phyloP scores from a whole-genome alignment of 2,888 invertebrate species.

The Nycteola revayana region DNA sequence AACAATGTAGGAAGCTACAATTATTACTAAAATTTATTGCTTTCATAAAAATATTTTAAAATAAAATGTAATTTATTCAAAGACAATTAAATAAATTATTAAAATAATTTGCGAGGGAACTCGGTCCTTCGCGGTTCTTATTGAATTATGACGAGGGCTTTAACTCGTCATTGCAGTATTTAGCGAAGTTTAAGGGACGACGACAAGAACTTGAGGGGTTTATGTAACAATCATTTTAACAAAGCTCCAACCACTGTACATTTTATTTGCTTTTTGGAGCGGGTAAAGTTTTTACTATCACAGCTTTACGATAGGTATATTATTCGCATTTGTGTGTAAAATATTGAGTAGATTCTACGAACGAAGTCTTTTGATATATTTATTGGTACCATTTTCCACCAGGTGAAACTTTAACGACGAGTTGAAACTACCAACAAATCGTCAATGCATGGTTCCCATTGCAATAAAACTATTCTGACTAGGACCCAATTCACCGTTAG shows the following conservation, averaged over 20 bases:
- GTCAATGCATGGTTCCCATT: conserved; percentile 4
- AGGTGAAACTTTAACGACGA: too few relatives aligned
- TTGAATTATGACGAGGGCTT: conserved; percentile 35
- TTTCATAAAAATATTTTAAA: too few relatives aligned
- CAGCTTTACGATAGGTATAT: too few relatives aligned
- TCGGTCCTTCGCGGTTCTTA: conserved; percentile 30
- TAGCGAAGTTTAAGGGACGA: conserved; percentile 29
- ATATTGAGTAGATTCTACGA: too few relatives aligned
- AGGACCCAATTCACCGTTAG: conserved; percentile 10
- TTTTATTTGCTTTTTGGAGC: too few relatives aligned
- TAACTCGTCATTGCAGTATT: conserved; percentile 40
- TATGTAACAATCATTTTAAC: conserved; percentile 19
- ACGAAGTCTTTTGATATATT: neutral
- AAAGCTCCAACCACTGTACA: too few relatives aligned
- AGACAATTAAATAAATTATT: too few relatives aligned
- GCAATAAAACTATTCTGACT: conserved; percentile 10
- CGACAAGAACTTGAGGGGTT: conserved; percentile 22
- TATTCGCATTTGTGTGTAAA: too few relatives aligned
- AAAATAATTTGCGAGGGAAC: conserved; percentile 33
- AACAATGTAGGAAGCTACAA: too few relatives aligned
- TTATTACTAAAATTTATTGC: too few relatives aligned
- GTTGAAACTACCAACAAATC: conserved; percentile 5
- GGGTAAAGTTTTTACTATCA: too few relatives aligned
- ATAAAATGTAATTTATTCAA: too few relatives aligned
- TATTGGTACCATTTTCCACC: conserved; percentile 4